phyloP scores from a whole-genome alignment of 2,888 invertebrate genomes.

The Xestia c-nigrum region DNA sequence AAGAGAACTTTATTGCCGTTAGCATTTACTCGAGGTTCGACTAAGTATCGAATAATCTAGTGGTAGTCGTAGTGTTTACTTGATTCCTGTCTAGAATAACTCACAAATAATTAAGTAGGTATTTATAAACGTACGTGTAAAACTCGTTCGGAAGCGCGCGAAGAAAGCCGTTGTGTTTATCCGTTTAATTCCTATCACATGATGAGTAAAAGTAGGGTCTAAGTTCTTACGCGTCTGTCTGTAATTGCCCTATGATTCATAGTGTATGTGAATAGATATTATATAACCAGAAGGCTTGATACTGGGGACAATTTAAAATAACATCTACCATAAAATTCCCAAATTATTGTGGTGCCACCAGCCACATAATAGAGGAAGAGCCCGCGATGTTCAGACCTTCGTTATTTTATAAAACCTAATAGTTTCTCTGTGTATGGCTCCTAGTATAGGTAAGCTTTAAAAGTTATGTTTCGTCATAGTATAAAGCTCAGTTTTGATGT shows the following conservation, averaged over 20 bases:
- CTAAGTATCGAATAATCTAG: slow-evolving; percentile 5
- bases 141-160: slow-evolving; percentile 45
- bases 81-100: slow-evolving; percentile 23
- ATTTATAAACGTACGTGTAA: slow-evolving; percentile 25
- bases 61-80: slow-evolving; percentile 11
- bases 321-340: not conserved
- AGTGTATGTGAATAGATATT: slow-evolving; percentile 4
- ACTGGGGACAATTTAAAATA: not conserved
- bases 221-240: slow-evolving; percentile 10
- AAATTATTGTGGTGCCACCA: not conserved
- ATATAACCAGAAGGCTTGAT: not conserved
- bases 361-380: too few relatives aligned
- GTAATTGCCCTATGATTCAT: slow-evolving; percentile 20
- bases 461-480: too few relatives aligned
- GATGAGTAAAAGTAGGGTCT: slow-evolving; percentile 30
- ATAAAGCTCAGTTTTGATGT: too few relatives aligned
- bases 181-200: slow-evolving; percentile 41
- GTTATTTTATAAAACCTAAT: too few relatives aligned
- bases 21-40: slow-evolving; percentile 27
- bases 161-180: slow-evolving; percentile 50
- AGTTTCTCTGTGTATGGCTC: too few relatives aligned
- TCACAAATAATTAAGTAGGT: slow-evolving; percentile 11
- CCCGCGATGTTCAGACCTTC: too few relatives aligned
- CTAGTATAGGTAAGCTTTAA: too few relatives aligned
- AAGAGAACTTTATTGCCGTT: slow-evolving; percentile 21